phyloP scores from a whole-genome alignment of 2,888 invertebrate species.

The Temnothorax unifasciatus region DNA sequence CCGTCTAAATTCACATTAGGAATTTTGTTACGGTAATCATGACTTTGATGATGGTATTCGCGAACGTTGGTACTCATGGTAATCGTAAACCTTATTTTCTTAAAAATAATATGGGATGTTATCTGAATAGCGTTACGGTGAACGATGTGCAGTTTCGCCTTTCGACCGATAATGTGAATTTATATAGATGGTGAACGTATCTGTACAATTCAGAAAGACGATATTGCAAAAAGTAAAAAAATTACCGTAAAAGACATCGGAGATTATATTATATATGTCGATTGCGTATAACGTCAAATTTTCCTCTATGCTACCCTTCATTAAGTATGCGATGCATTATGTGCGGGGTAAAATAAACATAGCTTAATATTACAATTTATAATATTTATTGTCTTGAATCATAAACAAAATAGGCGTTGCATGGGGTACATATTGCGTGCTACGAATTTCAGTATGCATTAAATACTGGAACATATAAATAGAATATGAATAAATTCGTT shows the following conservation, averaged over 20 bases:
- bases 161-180: too few species aligned
- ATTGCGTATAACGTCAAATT: not conserved
- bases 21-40: too few species aligned
- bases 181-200: too few species aligned
- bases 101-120: too few species aligned
- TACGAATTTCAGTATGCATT: conserved; percentile 58
- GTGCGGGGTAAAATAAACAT: not conserved
- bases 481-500: conserved; percentile 11
- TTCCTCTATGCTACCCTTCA: not conserved
- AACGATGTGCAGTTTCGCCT: too few species aligned
- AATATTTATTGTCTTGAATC: conserved; percentile 70
- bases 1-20: too few species aligned
- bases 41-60: too few species aligned
- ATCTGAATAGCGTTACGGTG: too few species aligned
- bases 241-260: not conserved
- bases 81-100: too few species aligned
- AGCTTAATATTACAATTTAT: conserved; percentile 13
- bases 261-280: not conserved
- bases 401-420: conserved; percentile 66
- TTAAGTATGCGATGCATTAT: not conserved
- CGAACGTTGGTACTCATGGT: too few species aligned
- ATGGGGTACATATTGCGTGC: conserved; percentile 58
- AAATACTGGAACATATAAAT: conserved; percentile 56
- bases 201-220: too few species aligned
- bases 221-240: not conserved